Evolutionary conservation across 1,140 invertebrate species (phyloP), one percentile per base, ranked within the genome.

Genomic region (Manduca sexta): DNA sequence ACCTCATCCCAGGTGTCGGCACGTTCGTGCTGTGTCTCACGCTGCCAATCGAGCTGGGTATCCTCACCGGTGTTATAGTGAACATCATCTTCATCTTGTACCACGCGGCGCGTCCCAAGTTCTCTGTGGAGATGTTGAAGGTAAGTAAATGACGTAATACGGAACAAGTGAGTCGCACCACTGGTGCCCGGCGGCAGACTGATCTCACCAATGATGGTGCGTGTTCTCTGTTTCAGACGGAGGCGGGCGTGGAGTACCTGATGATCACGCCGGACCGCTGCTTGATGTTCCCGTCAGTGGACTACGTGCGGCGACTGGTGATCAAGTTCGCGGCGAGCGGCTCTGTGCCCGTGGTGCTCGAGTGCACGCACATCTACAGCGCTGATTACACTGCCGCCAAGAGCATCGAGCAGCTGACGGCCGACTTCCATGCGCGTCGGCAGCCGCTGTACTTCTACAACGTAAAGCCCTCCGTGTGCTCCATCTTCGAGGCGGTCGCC

Each of bases 61-160:
- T 98, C 70, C 86, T 97, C 2, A 90, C 93, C 57, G 97, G 97
- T 8, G 92, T 97, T 39, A 92, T 92, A n/a, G 85, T 97, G n/a
- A 97, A 96, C 66, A 87, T 98, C 7, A 85, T 96, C 4, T 95
- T 97, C 61, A 92, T 98, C 35, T 85, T 98, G 4, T 97, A 97
- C 72, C 93, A 96, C 65, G 93, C 94, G 16, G 95, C 96, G 0
- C 88, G 95, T 55, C 96, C 96, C 15, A 94, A 95, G 72, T 91
- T 97, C 26, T 89, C 89, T 3, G 90, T 94, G 3, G 92, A 94
- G 74, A 90, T 90, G 52, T 75, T 93, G 8, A 90, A 86, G 68
- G 91, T 92, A 76, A 88, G 82, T 70, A 2, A 12, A 10, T 35
- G n/a, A n/a, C n/a, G n/a, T n/a, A n/a, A n/a, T n/a, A n/a, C n/a